Conservation (phyloP, 2,888 invertebrate genomes). For the Steinernema scapterisci region DNA sequence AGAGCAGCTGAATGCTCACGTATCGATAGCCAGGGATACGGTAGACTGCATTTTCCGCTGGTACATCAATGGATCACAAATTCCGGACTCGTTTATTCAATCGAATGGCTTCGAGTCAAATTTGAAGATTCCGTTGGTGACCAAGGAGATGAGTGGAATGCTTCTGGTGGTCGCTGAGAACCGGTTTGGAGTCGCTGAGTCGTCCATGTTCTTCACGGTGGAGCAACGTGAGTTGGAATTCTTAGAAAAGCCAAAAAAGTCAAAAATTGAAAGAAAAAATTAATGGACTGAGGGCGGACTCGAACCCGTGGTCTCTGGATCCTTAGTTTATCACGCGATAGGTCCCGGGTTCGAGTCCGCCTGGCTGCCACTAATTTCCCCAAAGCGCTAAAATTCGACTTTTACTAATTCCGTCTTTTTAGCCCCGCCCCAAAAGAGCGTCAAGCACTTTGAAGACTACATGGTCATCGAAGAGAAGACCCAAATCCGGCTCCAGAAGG, state of each 20-base stretch:
- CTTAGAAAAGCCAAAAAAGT: no score
- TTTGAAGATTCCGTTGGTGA: conserved; percentile 46
- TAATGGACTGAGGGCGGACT: not conserved
- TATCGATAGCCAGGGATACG: conserved; percentile 49
- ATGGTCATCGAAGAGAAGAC: conserved; percentile 32
- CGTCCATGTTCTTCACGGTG: conserved; percentile 38
- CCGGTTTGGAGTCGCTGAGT: conserved; percentile 49
- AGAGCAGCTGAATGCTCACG: conserved; percentile 39
- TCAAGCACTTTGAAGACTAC: conserved; percentile 39
- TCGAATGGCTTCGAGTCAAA: conserved; percentile 50
- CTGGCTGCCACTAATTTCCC: no score
- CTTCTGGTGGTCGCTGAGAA: conserved; percentile 55
- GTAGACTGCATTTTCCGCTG: conserved; percentile 54
- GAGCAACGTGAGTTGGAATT: conserved; percentile 27
- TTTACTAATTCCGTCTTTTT: not conserved
- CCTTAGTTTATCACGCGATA: no score
- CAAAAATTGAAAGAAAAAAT: not conserved
- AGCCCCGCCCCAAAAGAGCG: conserved; percentile 31
- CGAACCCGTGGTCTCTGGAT: no score
- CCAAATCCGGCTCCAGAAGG: no score
- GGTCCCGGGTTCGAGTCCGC: no score
- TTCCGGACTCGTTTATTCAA: conserved; percentile 46
- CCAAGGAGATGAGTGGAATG: conserved; percentile 46
- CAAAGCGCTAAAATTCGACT: no score
- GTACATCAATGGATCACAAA: conserved; percentile 51